Base-by-base conservation (phyloP, 1,140 invertebrate genomes). In the Drosophila leontia region DNA sequence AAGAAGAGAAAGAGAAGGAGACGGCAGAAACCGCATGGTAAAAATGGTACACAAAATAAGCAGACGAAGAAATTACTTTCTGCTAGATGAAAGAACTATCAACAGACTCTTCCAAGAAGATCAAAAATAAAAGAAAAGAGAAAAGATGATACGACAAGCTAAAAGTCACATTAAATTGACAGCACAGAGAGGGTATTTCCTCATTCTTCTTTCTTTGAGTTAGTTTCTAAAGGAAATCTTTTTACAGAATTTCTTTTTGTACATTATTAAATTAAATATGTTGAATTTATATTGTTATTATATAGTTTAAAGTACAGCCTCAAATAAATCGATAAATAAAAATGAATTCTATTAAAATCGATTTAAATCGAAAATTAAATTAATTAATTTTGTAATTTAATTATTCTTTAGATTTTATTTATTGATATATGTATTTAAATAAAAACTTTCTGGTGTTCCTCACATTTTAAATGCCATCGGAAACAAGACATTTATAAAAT, bases 1-100 rank as follows among this genome's bases (percentile, higher is more conserved):
- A 34, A 34, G 50, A 11, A 3, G 50, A 34, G 29, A 51, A 32
- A 45, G 23, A 44, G 74, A 35, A n/a, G 50, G 29, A 68, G 39
- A 35, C 26, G 17, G 6, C 19, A 13, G 26, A 55, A 56, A 45
- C 35, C 42, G 47, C 45, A 68, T 35, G 55, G 19, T n/a, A 17
- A 9, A 26, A 58, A 45, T 37, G 19, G 7, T 19, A 35, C 8
- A 29, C 19, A 34, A 47, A 34, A 53, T n/a, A 42, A 75, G 51
- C 42, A 37, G n/a, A 42, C 29, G n/a, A 63, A 67, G 42, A 67
- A 59, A 67, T 63, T 62, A 67, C 63, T 67, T 67, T 67, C 63
- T 62, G 57, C 32, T 45, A 34, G 41, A 19, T 12, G 17, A n/a
- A 47, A 67, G 41, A 67, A 62, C 58, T 42, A 67, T 32, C 63